Conservation (phyloP, 2,113 vertebrate genomes). For the Falco punctatus region DNA sequence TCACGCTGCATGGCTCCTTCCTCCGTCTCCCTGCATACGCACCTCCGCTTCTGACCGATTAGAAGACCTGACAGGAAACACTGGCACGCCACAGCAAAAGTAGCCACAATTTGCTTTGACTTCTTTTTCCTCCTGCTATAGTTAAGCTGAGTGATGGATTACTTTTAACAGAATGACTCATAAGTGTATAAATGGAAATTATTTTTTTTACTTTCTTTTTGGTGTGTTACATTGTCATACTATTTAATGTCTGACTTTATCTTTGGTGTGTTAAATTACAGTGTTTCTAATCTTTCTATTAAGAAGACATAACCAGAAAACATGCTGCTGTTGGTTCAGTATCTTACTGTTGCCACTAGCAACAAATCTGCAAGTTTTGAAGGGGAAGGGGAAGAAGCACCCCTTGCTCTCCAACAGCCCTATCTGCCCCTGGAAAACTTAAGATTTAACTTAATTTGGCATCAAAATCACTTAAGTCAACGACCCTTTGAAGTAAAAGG, state of each 20-base stretch:
- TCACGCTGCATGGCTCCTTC: not conserved
- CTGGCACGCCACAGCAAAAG: rapidly evolving
- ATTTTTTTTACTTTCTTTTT: not conserved
- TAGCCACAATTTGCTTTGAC: not conserved
- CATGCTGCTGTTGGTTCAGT: not conserved
- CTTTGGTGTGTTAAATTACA: not conserved
- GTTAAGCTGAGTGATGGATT: not conserved
- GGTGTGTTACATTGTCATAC: not conserved
- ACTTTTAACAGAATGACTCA: not conserved
- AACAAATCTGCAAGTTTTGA: not conserved
- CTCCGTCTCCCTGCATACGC: rapidly evolving
- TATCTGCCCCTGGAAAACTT: not conserved
- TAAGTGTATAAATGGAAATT: not conserved
- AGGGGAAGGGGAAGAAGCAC: not conserved
- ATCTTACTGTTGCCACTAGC: not conserved
- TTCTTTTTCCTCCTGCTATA: not conserved
- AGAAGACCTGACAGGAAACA: not conserved
- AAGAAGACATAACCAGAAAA: constrained; percentile 23
- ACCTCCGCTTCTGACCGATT: not conserved
- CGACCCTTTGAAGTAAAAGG: not conserved
- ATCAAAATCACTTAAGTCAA: not conserved
- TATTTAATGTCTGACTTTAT: constrained; percentile 8
- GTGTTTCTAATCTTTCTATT: constrained; percentile 10
- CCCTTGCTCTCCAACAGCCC: not conserved
- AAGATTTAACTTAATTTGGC: not conserved